Percentiles rank a stretch among this genome's conserved stretches.
Conservation (phyloP, 2,888 invertebrate species). For the Limenitis camilla region DNA sequence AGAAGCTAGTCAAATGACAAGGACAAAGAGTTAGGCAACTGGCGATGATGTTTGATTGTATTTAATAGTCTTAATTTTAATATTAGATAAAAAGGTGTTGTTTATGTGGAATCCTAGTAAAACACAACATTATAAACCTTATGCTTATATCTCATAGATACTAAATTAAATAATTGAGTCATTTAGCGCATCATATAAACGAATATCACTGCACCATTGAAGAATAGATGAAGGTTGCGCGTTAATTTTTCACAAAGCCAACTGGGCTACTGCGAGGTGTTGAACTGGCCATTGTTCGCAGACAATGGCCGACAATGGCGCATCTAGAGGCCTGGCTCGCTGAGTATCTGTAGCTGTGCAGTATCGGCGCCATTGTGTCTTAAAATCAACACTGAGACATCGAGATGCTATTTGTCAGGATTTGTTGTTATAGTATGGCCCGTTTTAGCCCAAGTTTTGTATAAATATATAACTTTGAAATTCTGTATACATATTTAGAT, state of each 20-base stretch:
- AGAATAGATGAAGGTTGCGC: conserved; percentile 37
- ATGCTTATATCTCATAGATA: no score
- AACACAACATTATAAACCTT: no score
- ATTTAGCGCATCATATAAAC: conserved; percentile 3
- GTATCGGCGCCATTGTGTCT: conserved; percentile 25
- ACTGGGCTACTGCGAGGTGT: conserved; percentile 54
- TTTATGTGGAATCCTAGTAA: no score
- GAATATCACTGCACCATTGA: not conserved
- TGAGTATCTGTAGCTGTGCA: conserved; percentile 30
- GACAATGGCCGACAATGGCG: conserved; percentile 55
- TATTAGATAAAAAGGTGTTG: no score
- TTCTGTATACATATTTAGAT: no score
- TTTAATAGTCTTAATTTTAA: no score
- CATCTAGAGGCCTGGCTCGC: conserved; percentile 48
- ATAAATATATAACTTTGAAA: no score
- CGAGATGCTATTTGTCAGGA: conserved; percentile 12
- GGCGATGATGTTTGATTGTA: no score
- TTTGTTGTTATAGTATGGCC: not conserved
- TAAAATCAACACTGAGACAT: conserved; percentile 23
- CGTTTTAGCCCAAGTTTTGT: no score
- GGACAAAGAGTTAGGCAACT: no score
- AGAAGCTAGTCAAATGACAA: no score
- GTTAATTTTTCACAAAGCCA: conserved; percentile 57
- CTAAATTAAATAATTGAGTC: no score
- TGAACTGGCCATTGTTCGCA: conserved; percentile 52